Percentiles rank a stretch among this genome's conserved stretches.
These are phyloP conservation scores for Pseudomyrmex pallidus DNA, from an alignment of 1,140 invertebrate species.

Conservation along the genomic window DNA sequence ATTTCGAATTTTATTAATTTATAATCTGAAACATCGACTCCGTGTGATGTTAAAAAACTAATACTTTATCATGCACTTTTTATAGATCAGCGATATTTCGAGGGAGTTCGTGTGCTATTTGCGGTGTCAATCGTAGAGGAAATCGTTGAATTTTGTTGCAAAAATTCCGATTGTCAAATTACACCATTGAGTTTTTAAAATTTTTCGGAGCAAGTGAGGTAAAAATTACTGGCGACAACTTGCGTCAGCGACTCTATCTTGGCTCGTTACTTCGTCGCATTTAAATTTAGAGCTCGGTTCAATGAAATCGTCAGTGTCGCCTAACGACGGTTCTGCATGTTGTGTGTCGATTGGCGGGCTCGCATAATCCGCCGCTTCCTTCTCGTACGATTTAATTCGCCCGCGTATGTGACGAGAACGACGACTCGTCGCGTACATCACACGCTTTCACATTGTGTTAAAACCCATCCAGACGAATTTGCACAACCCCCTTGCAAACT, in stretches of 20 bases:
- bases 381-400: constrained; percentile 37
- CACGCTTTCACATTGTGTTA: constrained; percentile 15
- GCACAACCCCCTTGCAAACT: not conserved
- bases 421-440: not conserved
- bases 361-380: constrained; percentile 55
- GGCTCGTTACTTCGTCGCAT: not conserved
- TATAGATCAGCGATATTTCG: not conserved
- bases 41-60: no score
- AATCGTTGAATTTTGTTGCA: not conserved
- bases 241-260: not conserved
- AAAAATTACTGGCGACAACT: not conserved
- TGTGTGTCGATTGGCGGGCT: constrained; percentile 19
- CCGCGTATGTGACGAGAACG: constrained; percentile 6
- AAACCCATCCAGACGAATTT: not conserved
- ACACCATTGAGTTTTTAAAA: not conserved
- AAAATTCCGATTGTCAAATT: not conserved
- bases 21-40: no score
- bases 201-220: not conserved
- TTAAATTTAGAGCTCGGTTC: constrained; percentile 39
- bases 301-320: not conserved
- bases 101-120: no score
- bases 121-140: no score
- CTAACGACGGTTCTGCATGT: not conserved
- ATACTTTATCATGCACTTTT: no score
- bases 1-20: no score